These are phyloP conservation scores for Genyomyrus donnyi DNA, from an alignment of 2,113 vertebrate species.

Conservation along the genomic window DNA sequence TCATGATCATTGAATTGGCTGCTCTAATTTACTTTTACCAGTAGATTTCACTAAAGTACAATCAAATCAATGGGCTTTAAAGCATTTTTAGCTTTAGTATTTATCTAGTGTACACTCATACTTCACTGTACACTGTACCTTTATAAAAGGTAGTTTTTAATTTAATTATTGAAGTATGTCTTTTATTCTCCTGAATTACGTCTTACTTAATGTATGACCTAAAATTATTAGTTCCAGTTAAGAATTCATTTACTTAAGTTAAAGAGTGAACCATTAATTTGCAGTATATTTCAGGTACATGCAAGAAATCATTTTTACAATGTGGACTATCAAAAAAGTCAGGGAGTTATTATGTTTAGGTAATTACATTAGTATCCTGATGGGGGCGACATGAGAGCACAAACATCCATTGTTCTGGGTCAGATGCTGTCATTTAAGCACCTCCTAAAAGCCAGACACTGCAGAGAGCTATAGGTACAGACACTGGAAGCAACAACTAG, in stretches of 20 bases:
- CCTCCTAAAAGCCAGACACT: background rate
- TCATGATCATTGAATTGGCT: background rate
- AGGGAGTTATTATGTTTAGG: background rate
- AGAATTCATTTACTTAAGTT: background rate
- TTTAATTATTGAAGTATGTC: too few species aligned
- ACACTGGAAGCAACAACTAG: background rate
- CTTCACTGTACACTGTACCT: too few species aligned
- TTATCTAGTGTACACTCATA: too few species aligned
- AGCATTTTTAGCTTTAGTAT: too few species aligned
- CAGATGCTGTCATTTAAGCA: background rate
- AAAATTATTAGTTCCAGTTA: background rate
- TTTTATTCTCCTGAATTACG: too few species aligned
- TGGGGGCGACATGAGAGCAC: background rate
- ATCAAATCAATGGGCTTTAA: background rate
- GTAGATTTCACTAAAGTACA: background rate
- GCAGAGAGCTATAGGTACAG: background rate
- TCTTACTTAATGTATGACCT: too few species aligned
- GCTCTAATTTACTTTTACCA: background rate
- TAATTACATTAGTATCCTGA: background rate
- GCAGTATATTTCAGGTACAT: too few species aligned
- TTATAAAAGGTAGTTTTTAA: too few species aligned
- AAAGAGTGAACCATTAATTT: background rate
- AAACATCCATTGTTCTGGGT: background rate
- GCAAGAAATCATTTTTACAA: background rate
- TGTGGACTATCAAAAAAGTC: background rate